These are phyloP conservation scores for Habropoda laboriosa DNA, from an alignment of 1,140 invertebrate genomes.

Conservation along the genomic window DNA sequence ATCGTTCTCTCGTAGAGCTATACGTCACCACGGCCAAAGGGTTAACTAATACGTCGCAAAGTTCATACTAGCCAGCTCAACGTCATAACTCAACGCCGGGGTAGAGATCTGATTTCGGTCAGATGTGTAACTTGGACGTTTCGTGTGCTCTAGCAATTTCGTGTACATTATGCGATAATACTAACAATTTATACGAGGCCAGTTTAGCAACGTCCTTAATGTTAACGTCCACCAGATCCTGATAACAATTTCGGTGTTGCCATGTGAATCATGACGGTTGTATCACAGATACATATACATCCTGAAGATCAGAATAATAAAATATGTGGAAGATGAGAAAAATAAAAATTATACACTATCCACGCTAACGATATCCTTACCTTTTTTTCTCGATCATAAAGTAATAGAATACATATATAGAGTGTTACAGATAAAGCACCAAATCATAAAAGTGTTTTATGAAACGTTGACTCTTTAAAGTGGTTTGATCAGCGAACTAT, in stretches of 20 bases:
- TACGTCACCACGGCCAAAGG: slow-evolving; percentile 23
- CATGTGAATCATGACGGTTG: neutral
- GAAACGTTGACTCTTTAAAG: slow-evolving; percentile 45
- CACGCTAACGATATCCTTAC: too few relatives aligned
- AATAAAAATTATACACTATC: too few relatives aligned
- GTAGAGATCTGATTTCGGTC: slow-evolving; percentile 53
- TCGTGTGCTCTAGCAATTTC: neutral
- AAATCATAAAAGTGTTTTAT: slow-evolving; percentile 46
- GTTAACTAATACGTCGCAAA: slow-evolving; percentile 55
- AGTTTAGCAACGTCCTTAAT: neutral
- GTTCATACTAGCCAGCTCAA: slow-evolving; percentile 43
- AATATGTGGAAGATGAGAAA: too few relatives aligned
- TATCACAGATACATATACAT: neutral
- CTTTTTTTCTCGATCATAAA: neutral
- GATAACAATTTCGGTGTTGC: neutral
- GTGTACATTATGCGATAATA: neutral
- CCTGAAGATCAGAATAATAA: too few relatives aligned
- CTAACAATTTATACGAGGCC: neutral
- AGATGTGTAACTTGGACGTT: slow-evolving; percentile 34
- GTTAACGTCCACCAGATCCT: neutral
- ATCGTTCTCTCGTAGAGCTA: slow-evolving; percentile 16
- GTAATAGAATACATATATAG: neutral
- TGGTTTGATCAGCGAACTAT: slow-evolving; percentile 60
- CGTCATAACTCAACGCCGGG: slow-evolving; percentile 53
- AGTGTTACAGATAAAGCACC: slow-evolving; percentile 35